Evolutionary conservation across 2,113 vertebrate species (phyloP).

Genomic region (Narcine bancroftii): DNA sequence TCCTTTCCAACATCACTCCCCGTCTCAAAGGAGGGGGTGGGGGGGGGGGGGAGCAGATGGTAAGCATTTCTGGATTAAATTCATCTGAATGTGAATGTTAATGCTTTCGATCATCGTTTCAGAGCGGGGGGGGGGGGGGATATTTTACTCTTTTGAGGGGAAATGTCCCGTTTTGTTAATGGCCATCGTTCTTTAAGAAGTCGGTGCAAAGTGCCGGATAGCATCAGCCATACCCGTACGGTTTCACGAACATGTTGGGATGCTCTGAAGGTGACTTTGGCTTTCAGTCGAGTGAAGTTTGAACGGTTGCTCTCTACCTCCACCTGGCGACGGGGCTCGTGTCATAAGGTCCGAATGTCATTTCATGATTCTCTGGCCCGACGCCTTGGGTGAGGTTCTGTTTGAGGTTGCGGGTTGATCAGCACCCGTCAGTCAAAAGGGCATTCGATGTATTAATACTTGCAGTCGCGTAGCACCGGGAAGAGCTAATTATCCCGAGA

Average conservation of each 20-base stretch:
- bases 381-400: slow-evolving; percentile 14
- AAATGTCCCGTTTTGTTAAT: background rate
- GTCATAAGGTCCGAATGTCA: too few relatives aligned
- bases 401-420: slow-evolving; percentile 27
- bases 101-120: background rate
- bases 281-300: background rate
- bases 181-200: background rate
- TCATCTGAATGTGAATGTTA: slow-evolving; percentile 5
- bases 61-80: slow-evolving; percentile 6
- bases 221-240: background rate
- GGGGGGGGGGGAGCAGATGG: too few relatives aligned
- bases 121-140: too few relatives aligned
- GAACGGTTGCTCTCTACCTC: background rate
- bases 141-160: background rate
- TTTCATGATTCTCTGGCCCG: background rate
- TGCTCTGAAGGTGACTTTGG: slow-evolving; percentile 33
- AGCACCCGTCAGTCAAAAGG: slow-evolving; percentile 18
- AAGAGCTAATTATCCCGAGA: background rate
- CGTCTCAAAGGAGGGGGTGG: background rate
- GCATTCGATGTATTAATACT: background rate
- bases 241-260: background rate
- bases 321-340: background rate
- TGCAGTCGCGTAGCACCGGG: background rate
- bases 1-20: background rate
- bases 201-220: background rate